A percentile compares a stretch with the other conserved stretches of the same genome.
Evolutionary conservation across 2,888 invertebrate species (phyloP).

Genomic region (Drosophila multiciliata): DNA sequence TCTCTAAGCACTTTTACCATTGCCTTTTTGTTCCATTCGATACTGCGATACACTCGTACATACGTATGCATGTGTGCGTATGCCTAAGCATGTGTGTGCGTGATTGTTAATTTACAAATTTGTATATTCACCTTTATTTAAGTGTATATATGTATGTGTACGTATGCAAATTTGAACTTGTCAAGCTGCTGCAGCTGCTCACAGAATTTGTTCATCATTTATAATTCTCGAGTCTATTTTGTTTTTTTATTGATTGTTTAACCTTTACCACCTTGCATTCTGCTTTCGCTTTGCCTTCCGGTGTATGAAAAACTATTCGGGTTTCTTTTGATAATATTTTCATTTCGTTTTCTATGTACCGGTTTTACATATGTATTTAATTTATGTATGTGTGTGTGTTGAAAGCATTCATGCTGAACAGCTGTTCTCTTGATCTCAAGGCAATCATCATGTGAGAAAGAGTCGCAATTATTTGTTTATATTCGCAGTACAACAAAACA

Average conservation of each 20-base stretch:
- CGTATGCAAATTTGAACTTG: conserved; percentile 47
- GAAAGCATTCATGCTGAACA: conserved; percentile 60
- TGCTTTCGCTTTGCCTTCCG: conserved; percentile 42
- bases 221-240: conserved; percentile 6
- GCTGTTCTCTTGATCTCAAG: conserved; percentile 57
- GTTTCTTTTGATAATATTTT: conserved; percentile 20
- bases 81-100: neutral
- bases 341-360: conserved; percentile 32
- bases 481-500: conserved; percentile 19
- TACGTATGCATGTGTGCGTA: neutral
- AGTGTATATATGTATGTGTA: conserved; percentile 15
- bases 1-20: conserved; percentile 25
- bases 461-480: conserved; percentile 52
- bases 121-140: conserved; percentile 18
- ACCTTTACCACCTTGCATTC: conserved; percentile 39
- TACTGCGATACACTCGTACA: conserved; percentile 7
- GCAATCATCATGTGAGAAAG: conserved; percentile 56
- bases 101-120: neutral
- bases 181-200: conserved; percentile 22
- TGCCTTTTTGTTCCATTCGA: conserved; percentile 9
- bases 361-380: conserved; percentile 17
- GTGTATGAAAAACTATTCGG: conserved; percentile 27
- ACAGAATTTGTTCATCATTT: conserved; percentile 29
- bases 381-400: conserved; percentile 5
- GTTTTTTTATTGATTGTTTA: conserved; percentile 61